Evolutionary conservation across 2,113 vertebrate species (phyloP).

Genomic region (Festucalex cinctus): DNA sequence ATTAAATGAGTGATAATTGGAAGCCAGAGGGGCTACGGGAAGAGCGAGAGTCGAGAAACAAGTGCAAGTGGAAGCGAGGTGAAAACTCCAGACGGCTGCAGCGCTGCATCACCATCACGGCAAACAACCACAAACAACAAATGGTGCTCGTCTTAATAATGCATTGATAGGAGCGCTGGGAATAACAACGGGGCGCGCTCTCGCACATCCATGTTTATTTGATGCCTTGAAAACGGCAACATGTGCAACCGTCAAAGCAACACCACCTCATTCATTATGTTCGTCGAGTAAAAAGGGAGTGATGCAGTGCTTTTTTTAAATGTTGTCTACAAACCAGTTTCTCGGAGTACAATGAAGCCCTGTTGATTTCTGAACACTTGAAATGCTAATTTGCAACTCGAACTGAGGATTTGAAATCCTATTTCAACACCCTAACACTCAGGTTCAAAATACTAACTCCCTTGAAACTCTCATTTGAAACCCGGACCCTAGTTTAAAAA

Average conservation of each 20-base stretch:
- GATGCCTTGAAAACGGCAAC: constrained; percentile 13
- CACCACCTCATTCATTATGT: not conserved
- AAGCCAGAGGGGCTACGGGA: constrained; percentile 10
- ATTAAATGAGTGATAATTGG: constrained; percentile 25
- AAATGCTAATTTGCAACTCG: too few species aligned
- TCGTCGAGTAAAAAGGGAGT: too few species aligned
- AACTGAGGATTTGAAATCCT: too few species aligned
- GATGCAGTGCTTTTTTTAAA: too few species aligned
- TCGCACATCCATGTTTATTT: not conserved
- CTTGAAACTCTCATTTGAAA: too few species aligned
- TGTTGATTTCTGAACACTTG: too few species aligned
- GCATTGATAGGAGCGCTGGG: constrained; percentile 16
- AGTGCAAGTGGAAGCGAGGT: not conserved
- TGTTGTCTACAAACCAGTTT: too few species aligned
- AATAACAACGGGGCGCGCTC: constrained; percentile 15
- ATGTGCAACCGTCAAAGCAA: constrained; percentile 1
- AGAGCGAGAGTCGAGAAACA: constrained; percentile 15
- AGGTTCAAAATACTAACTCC: too few species aligned
- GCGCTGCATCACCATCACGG: constrained; percentile 11
- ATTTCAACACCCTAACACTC: too few species aligned
- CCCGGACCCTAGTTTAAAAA: too few species aligned
- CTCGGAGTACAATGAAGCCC: too few species aligned
- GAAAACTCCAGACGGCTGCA: constrained; percentile 7
- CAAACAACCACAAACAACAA: constrained; percentile 22
- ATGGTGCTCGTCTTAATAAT: constrained; percentile 18